Conservation (phyloP, 2,113 vertebrate species). For the Nannobrachium achirus region DNA sequence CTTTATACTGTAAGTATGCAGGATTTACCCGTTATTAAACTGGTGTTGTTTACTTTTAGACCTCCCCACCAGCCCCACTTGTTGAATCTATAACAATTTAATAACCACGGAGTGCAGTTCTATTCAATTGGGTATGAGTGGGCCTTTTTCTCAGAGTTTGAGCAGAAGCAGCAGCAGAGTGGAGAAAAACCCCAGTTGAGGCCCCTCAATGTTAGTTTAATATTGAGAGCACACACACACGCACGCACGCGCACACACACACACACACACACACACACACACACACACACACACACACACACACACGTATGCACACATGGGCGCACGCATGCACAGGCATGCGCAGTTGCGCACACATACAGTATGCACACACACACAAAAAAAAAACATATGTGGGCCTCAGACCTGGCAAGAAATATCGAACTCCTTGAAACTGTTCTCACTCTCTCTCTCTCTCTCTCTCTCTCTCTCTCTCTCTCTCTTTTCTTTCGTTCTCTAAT, state of each 20-base stretch:
- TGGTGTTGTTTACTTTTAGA: too few relatives aligned
- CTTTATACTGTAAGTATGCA: too few relatives aligned
- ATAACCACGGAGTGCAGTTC: conserved; percentile 10
- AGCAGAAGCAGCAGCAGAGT: conserved; percentile 44
- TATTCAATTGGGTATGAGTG: conserved; percentile 10
- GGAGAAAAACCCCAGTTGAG: conserved; percentile 50
- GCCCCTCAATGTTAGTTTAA: conserved; percentile 71
- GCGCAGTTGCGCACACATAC: too few relatives aligned
- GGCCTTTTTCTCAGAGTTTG: conserved; percentile 15
- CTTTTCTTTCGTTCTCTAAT: conserved; percentile 49
- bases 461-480: conserved; percentile 50
- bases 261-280: conserved; percentile 24
- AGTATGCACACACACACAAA: conserved; percentile 25
- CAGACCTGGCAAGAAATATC: conserved; percentile 60
- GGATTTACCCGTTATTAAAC: too few relatives aligned
- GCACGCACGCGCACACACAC: conserved; percentile 15
- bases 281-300: not conserved
- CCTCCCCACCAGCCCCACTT: too few relatives aligned
- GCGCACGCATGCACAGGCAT: too few relatives aligned
- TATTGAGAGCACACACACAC: conserved; percentile 63
- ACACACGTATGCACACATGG: not conserved
- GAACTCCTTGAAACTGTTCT: conserved; percentile 65
- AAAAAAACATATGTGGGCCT: conserved; percentile 49
- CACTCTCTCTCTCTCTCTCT: conserved; percentile 36
- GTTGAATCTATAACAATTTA: too few relatives aligned